Evolutionary conservation across 2,888 invertebrate genomes (phyloP).

Genomic region (Ctenicera cuprea): DNA sequence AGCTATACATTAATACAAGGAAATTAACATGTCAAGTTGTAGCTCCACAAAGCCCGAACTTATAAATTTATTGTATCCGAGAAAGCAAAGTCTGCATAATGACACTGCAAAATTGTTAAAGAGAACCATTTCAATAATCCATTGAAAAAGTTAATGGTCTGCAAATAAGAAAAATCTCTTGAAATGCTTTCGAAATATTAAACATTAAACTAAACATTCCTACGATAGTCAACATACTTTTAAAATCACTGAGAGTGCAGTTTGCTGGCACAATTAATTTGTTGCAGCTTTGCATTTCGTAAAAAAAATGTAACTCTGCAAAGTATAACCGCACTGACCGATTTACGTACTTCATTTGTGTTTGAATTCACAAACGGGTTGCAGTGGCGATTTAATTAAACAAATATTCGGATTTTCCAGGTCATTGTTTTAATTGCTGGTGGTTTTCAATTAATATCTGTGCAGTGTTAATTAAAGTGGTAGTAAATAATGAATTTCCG

Average conservation of each 20-base stretch:
- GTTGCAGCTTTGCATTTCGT: slow-evolving; percentile 10
- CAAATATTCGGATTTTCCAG: slow-evolving; percentile 1
- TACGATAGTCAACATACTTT: background rate
- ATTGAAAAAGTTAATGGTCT: background rate
- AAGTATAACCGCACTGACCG: background rate
- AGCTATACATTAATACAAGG: slow-evolving; percentile 57
- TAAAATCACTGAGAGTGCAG: slow-evolving; percentile 2
- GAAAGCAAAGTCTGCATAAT: slow-evolving; percentile 13
- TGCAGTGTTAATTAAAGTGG: background rate
- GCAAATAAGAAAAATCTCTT: background rate
- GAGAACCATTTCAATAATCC: background rate
- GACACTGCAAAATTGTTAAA: slow-evolving; percentile 25
- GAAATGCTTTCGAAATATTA: slow-evolving; percentile 1
- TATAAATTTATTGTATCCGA: slow-evolving; percentile 41
- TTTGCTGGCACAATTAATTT: slow-evolving; percentile 12
- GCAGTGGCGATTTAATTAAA: slow-evolving; percentile 8
- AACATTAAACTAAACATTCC: background rate
- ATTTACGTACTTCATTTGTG: slow-evolving; percentile 7
- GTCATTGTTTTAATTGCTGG: background rate
- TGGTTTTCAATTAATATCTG: background rate
- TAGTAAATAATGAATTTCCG: background rate
- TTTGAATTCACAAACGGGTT: slow-evolving; percentile 10
- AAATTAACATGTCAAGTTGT: slow-evolving; percentile 58
- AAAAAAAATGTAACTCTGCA: slow-evolving; percentile 1
- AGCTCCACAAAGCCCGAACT: slow-evolving; percentile 37